A percentile compares a stretch with the other conserved stretches of the same genome.
Evolutionary conservation across 2,113 vertebrate species (phyloP).

Genomic region (Labeo rohita): DNA sequence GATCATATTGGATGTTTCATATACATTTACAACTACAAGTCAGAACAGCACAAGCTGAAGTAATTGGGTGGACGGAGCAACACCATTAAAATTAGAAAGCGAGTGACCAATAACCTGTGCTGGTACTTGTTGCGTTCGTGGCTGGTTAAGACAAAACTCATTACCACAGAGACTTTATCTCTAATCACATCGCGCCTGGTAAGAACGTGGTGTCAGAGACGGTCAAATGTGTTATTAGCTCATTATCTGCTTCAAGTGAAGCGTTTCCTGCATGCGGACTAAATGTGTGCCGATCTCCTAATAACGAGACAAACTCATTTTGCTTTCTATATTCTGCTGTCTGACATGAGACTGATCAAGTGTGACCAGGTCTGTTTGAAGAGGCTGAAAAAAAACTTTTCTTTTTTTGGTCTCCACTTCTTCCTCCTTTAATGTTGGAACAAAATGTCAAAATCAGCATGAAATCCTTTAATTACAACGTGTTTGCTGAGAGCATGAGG

Average conservation of each 20-base stretch:
- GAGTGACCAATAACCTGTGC: constrained; percentile 3
- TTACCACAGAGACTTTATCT: neutral
- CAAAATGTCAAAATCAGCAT: constrained; percentile 49
- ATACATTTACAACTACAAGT: neutral
- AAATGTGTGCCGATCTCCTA: neutral
- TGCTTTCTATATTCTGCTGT: neutral
- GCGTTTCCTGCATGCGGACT: neutral
- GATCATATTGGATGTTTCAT: neutral
- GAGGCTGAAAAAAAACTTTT: neutral
- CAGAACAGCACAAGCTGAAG: no score
- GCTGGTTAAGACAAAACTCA: neutral
- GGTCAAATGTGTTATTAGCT: constrained; percentile 23
- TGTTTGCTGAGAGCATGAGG: constrained; percentile 20
- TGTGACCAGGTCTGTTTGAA: constrained; percentile 10
- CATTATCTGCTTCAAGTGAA: constrained; percentile 5
- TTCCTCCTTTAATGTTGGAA: constrained; percentile 21
- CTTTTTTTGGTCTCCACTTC: neutral
- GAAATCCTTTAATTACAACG: constrained; percentile 43
- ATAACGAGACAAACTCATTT: neutral
- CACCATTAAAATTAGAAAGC: neutral
- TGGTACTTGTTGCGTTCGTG: neutral
- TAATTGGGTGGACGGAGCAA: neutral
- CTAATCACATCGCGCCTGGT: neutral
- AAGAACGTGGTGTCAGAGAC: neutral
- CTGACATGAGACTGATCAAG: constrained; percentile 15